Percentiles rank a stretch among this genome's conserved stretches.
Conservation (phyloP, 1,140 invertebrate species). For the Choristoneura fumiferana region DNA sequence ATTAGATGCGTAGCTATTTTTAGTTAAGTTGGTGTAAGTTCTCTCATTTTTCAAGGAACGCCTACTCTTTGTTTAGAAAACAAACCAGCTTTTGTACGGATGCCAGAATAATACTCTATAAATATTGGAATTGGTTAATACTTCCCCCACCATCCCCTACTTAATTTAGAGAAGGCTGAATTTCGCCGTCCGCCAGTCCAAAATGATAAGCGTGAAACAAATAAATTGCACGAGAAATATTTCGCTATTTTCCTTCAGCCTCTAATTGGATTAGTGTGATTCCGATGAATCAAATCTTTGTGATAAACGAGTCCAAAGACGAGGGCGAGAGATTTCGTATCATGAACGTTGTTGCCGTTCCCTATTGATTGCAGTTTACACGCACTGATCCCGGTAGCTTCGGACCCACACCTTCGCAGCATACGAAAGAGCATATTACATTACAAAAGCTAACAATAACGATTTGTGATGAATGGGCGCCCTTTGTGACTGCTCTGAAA, state of each 20-base stretch:
- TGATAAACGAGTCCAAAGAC: constrained; percentile 33
- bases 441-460: constrained; percentile 1
- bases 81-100: too few relatives aligned
- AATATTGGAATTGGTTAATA: too few relatives aligned
- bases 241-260: constrained; percentile 28
- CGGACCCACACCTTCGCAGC: constrained; percentile 2
- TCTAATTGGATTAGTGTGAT: constrained; percentile 42
- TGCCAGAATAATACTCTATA: too few relatives aligned
- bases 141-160: not conserved
- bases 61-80: too few relatives aligned
- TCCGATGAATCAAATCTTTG: constrained; percentile 38
- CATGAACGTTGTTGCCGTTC: not conserved
- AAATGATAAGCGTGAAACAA: constrained; percentile 19
- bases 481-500: not conserved
- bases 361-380: constrained; percentile 14
- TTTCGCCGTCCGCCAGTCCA: constrained; percentile 8
- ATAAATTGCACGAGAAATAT: constrained; percentile 28
- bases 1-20: too few relatives aligned
- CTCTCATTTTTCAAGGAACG: too few relatives aligned
- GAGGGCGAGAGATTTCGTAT: constrained; percentile 19
- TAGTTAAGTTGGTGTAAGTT: too few relatives aligned
- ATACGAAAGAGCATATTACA: not conserved
- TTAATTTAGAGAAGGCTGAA: constrained; percentile 8
- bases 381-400: not conserved
- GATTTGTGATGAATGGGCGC: not conserved